Evolutionary conservation across 2,113 vertebrate species (phyloP).

Genomic region (Rissa tridactyla): DNA sequence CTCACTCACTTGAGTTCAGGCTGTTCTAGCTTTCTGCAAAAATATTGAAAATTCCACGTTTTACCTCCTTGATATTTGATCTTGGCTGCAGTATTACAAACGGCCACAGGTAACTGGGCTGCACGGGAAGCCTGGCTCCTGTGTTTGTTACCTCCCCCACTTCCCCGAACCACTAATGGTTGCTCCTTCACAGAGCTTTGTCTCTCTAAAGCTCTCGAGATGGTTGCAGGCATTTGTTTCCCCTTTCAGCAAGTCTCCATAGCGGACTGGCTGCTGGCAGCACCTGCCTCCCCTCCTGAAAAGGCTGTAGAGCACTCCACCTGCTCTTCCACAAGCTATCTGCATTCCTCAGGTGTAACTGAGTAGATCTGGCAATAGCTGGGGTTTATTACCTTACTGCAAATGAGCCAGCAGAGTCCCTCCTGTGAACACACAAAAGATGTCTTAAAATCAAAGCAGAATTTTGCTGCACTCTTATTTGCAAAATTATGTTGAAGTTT

Average conservation of each 20-base stretch:
- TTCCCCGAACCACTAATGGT: neutral
- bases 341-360: neutral
- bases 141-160: neutral
- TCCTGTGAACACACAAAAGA: neutral
- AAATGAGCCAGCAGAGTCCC: neutral
- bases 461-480: neutral
- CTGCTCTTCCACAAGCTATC: neutral
- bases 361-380: neutral
- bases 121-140: neutral
- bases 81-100: neutral
- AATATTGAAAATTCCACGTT: neutral
- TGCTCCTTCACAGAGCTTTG: neutral
- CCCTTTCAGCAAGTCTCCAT: neutral
- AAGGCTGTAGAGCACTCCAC: neutral
- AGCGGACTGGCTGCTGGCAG: neutral
- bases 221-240: neutral
- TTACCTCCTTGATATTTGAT: neutral
- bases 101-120: neutral
- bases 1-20: neutral
- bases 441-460: neutral
- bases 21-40: neutral
- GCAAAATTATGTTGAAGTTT: neutral
- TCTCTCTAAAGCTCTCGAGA: neutral
- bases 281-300: neutral
- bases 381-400: neutral